These are phyloP conservation scores for Drosophila athabasca DNA, from an alignment of 1,140 invertebrate genomes.

Conservation along the genomic window DNA sequence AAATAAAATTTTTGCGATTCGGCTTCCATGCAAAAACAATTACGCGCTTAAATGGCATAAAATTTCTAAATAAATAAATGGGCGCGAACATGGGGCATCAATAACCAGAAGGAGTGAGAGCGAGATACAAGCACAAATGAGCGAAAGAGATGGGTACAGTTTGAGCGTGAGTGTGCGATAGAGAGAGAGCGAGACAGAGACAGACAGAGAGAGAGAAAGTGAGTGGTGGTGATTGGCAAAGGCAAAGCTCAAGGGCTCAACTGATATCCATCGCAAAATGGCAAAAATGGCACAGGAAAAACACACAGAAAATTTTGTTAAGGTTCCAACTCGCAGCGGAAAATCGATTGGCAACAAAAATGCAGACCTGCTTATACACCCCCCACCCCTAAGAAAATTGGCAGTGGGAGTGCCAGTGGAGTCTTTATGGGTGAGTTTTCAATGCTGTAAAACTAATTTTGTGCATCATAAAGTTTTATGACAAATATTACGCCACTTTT, in stretches of 20 bases:
- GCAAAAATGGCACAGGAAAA: too few relatives aligned
- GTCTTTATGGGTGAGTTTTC: slow-evolving; percentile 28
- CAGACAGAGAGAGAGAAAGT: neutral
- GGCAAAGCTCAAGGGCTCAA: slow-evolving; percentile 9
- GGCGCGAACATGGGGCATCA: slow-evolving; percentile 1
- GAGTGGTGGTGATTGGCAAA: neutral
- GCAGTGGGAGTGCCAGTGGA: neutral
- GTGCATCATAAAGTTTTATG: slow-evolving; percentile 79
- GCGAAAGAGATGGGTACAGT: too few relatives aligned
- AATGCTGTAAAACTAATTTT: slow-evolving; percentile 79
- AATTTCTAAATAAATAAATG: slow-evolving; percentile 77
- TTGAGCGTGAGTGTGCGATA: too few relatives aligned
- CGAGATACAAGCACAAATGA: too few relatives aligned
- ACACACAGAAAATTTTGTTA: slow-evolving; percentile 35
- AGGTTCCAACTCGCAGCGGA: slow-evolving; percentile 14
- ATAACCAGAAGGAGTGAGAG: neutral
- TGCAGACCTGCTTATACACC: neutral
- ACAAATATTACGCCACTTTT: slow-evolving; percentile 77
- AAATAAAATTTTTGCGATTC: slow-evolving; percentile 68
- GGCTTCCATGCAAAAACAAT: slow-evolving; percentile 62
- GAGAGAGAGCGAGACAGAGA: neutral
- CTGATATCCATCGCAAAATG: slow-evolving; percentile 21
- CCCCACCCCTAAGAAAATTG: neutral
- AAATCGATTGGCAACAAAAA: slow-evolving; percentile 49
- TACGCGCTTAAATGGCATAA: slow-evolving; percentile 73